A percentile compares a stretch with the other conserved stretches of the same genome.
phyloP scores from a whole-genome alignment of 2,113 vertebrate species.

The Falco punctatus region DNA sequence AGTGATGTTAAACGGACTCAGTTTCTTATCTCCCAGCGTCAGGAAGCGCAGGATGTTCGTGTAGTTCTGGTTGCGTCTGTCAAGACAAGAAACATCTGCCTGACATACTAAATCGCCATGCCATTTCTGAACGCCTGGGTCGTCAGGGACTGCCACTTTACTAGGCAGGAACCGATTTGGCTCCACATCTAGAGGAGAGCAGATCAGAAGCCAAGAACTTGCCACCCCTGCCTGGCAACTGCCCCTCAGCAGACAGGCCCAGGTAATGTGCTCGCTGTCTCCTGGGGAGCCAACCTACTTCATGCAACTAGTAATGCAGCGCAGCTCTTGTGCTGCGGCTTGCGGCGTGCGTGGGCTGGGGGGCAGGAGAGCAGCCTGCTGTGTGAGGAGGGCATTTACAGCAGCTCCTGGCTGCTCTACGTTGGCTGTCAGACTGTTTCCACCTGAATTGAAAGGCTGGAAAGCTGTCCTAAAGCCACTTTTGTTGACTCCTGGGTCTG shows the following conservation, averaged over 20 bases:
- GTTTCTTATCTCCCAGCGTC: conserved; percentile 92
- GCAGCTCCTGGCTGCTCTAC: background rate
- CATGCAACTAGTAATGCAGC: background rate
- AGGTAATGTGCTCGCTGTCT: background rate
- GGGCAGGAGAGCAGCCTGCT: background rate
- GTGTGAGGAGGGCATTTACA: background rate
- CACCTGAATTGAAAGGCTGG: background rate
- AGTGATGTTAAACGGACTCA: conserved; percentile 93
- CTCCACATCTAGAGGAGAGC: background rate
- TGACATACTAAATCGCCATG: background rate
- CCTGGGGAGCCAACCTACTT: background rate
- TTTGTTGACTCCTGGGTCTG: background rate
- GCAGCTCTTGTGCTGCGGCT: background rate
- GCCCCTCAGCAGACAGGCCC: background rate
- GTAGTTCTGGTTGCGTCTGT: conserved; percentile 97
- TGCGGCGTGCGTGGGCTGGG: background rate
- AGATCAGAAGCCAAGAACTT: background rate
- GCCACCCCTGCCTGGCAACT: background rate
- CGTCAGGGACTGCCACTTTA: background rate
- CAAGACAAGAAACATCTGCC: conserved; percentile 45
- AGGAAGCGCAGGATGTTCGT: conserved; percentile 91
- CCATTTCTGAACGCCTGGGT: background rate
- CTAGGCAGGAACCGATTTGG: background rate
- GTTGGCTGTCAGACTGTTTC: background rate
- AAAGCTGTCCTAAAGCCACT: background rate